phyloP scores from a whole-genome alignment of 2,888 invertebrate species.

The Polydesmus complanatus region DNA sequence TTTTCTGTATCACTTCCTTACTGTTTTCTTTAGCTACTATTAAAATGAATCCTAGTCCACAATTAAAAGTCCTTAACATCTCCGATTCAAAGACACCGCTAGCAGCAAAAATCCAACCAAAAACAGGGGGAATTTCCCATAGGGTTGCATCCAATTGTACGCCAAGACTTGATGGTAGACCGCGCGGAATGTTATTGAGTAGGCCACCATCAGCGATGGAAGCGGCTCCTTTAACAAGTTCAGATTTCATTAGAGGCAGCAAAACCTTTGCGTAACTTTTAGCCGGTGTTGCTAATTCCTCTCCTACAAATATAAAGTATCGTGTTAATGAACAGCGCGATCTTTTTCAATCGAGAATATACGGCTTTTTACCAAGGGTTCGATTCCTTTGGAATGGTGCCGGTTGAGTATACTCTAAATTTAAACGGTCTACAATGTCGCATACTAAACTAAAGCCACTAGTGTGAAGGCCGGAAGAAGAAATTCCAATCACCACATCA shows the following conservation, averaged over 20 bases:
- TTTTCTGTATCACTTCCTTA: constrained; percentile 35
- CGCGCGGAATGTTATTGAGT: constrained; percentile 70
- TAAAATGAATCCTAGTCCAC: constrained; percentile 78
- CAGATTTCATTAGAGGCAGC: constrained; percentile 52
- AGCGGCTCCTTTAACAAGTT: constrained; percentile 67
- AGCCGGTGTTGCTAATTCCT: constrained; percentile 71
- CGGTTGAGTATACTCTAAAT: constrained; percentile 9
- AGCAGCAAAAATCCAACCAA: constrained; percentile 57
- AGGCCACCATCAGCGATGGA: constrained; percentile 94
- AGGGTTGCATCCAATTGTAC: constrained; percentile 24
- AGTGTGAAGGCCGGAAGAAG: constrained; percentile 84
- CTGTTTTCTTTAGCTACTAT: constrained; percentile 51
- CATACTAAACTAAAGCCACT: constrained; percentile 86
- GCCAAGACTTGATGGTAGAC: constrained; percentile 51
- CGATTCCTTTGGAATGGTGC: constrained; percentile 18
- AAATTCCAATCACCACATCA: constrained; percentile 70
- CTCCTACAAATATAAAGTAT: constrained; percentile 40
- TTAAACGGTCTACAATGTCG: constrained; percentile 49
- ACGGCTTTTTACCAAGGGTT: constrained; percentile 18
- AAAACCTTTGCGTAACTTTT: constrained; percentile 69
- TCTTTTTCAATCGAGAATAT: not conserved
- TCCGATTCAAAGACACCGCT: constrained; percentile 58
- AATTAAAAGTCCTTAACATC: constrained; percentile 85
- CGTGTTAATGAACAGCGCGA: not conserved
- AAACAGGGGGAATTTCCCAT: constrained; percentile 44